Conservation (phyloP, 1,140 invertebrate genomes). For the Drosophila albomicans region DNA sequence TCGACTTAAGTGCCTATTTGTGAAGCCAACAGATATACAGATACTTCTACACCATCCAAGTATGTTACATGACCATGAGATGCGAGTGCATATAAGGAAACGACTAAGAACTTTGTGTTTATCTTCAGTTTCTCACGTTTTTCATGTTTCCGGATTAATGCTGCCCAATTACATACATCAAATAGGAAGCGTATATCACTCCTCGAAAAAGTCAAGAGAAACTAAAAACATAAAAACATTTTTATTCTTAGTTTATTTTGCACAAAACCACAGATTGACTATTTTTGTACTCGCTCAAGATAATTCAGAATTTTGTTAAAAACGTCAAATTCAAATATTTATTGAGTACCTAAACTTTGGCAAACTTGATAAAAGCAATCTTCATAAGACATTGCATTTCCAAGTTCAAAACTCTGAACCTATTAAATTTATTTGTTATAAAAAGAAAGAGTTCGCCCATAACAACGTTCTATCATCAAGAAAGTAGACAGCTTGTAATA, state of each 20-base stretch:
- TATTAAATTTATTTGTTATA: slow-evolving; percentile 3
- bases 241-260: not conserved
- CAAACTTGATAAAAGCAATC: too few relatives aligned
- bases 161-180: slow-evolving; percentile 46
- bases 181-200: slow-evolving; percentile 4
- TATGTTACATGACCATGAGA: slow-evolving; percentile 37
- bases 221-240: not conserved
- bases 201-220: not conserved
- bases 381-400: not conserved
- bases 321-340: too few relatives aligned
- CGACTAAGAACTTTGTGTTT: slow-evolving; percentile 25
- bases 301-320: too few relatives aligned
- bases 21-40: slow-evolving; percentile 43
- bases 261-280: not conserved
- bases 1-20: slow-evolving; percentile 73
- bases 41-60: slow-evolving; percentile 32
- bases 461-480: slow-evolving; percentile 7
- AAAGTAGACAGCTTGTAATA: slow-evolving; percentile 23
- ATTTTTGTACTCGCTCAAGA: too few relatives aligned
- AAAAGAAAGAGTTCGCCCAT: not conserved
- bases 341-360: too few relatives aligned
- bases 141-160: slow-evolving; percentile 79
- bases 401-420: not conserved
- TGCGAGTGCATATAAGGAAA: slow-evolving; percentile 38
- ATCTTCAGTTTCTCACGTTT: slow-evolving; percentile 81